Evolutionary conservation across 2,888 invertebrate species (phyloP).

Genomic region (Ichneumon xanthorius): DNA sequence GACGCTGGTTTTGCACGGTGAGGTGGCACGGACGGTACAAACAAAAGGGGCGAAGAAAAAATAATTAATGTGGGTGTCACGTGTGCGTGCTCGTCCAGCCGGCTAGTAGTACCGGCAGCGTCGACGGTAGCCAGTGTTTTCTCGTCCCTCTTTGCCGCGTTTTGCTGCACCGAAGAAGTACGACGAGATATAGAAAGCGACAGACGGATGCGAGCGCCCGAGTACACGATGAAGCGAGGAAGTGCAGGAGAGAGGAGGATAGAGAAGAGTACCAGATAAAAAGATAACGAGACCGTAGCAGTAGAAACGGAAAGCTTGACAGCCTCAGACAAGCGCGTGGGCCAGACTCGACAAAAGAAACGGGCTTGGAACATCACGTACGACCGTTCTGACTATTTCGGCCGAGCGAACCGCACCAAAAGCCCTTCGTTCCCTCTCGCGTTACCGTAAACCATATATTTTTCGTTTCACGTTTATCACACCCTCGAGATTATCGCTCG

Average conservation of each 20-base stretch:
- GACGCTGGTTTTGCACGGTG: conserved; percentile 41
- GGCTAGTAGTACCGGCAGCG: conserved; percentile 58
- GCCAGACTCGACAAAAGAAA: conserved; percentile 75
- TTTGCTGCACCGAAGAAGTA: conserved; percentile 29
- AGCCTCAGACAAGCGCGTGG: conserved; percentile 17
- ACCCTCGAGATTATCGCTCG: conserved; percentile 22
- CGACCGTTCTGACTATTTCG: conserved; percentile 63
- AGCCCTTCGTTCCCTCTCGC: neutral
- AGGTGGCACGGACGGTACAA: conserved; percentile 64
- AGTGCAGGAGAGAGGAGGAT: conserved; percentile 65
- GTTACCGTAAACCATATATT: neutral
- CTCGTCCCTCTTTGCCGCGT: conserved; percentile 60
- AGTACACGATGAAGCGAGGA: conserved; percentile 52
- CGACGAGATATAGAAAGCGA: conserved; percentile 32
- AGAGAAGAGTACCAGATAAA: conserved; percentile 74
- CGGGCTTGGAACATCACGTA: conserved; percentile 56
- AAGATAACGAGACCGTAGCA: conserved; percentile 78
- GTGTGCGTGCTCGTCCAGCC: conserved; percentile 72
- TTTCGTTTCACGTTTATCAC: conserved; percentile 11
- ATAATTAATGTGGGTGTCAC: conserved; percentile 82
- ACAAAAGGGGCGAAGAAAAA: conserved; percentile 78
- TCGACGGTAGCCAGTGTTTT: conserved; percentile 38
- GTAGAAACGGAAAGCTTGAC: conserved; percentile 69
- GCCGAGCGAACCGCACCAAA: conserved; percentile 38
- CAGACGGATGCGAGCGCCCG: conserved; percentile 7